Conservation (phyloP, 2,113 vertebrate genomes). For the Tricholaema leucomelas region DNA sequence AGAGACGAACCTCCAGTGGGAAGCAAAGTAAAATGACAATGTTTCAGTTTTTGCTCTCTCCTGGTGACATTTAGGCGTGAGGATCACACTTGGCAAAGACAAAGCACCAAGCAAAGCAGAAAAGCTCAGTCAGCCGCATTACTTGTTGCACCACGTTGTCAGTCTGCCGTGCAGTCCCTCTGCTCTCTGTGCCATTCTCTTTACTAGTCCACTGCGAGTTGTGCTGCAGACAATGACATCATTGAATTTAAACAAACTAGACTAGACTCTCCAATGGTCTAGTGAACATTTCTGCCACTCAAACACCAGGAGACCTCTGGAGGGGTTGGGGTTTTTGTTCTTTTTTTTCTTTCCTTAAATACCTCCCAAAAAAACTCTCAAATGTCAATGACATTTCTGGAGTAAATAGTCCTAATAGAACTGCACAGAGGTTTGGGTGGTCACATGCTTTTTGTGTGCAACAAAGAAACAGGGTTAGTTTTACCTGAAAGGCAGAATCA, state of each 20-base stretch:
- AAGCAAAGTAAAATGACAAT: constrained; percentile 15
- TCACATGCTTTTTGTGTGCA: not conserved
- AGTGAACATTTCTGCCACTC: constrained; percentile 57
- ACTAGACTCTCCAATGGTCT: constrained; percentile 42
- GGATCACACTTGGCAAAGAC: not conserved
- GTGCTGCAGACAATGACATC: constrained; percentile 18
- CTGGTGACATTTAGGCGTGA: not conserved
- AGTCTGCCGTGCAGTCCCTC: not conserved
- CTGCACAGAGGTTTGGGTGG: constrained; percentile 8
- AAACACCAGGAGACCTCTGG: not conserved
- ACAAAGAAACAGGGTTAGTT: constrained; percentile 11
- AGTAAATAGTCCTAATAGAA: not conserved
- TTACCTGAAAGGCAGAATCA: not conserved
- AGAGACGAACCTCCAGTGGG: no score
- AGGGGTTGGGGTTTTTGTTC: not conserved
- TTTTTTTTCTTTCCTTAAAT: not conserved
- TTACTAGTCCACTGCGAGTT: constrained; percentile 17
- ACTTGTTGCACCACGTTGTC: not conserved
- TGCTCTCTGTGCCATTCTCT: not conserved
- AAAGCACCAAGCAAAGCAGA: not conserved
- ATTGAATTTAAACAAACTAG: constrained; percentile 54
- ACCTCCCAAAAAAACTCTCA: not conserved
- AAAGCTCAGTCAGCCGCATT: not conserved
- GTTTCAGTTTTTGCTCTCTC: constrained; percentile 4
- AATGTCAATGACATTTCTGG: not conserved